These are phyloP conservation scores for Lacanobia wlatinum DNA, from an alignment of 2,888 invertebrate genomes.

Conservation along the genomic window DNA sequence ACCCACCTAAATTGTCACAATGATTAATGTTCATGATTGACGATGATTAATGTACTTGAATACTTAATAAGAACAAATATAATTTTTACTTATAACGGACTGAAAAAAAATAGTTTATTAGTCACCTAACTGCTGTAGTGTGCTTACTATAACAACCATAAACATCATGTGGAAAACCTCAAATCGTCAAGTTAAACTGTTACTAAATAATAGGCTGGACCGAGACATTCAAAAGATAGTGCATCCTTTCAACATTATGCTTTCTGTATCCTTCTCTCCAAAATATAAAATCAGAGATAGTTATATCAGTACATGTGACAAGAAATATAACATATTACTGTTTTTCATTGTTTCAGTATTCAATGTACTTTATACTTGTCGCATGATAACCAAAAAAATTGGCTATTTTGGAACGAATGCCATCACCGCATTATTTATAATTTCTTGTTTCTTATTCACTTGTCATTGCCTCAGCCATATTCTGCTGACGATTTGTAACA, in stretches of 20 bases:
- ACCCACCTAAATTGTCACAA: too few species aligned
- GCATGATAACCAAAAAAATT: accelerated
- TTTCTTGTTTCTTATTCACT: neutral
- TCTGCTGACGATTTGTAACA: neutral
- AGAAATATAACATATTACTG: constrained; percentile 10
- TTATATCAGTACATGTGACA: constrained; percentile 9
- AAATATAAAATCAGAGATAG: constrained; percentile 28
- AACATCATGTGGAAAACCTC: too few species aligned
- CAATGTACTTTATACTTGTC: accelerated
- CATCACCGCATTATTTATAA: accelerated
- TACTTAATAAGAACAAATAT: too few species aligned
- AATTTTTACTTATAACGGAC: too few species aligned
- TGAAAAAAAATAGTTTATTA: too few species aligned
- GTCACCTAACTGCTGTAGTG: too few species aligned
- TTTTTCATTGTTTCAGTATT: neutral
- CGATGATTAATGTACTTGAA: too few species aligned
- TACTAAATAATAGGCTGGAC: too few species aligned
- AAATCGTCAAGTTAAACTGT: neutral
- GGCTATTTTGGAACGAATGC: neutral
- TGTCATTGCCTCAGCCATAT: neutral
- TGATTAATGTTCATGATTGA: too few species aligned
- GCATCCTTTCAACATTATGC: constrained; percentile 21
- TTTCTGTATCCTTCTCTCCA: constrained; percentile 9
- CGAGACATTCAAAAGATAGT: neutral
- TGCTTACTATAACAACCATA: too few species aligned